Conservation (phyloP, 2,888 invertebrate genomes). For the Melipona bicolor region DNA sequence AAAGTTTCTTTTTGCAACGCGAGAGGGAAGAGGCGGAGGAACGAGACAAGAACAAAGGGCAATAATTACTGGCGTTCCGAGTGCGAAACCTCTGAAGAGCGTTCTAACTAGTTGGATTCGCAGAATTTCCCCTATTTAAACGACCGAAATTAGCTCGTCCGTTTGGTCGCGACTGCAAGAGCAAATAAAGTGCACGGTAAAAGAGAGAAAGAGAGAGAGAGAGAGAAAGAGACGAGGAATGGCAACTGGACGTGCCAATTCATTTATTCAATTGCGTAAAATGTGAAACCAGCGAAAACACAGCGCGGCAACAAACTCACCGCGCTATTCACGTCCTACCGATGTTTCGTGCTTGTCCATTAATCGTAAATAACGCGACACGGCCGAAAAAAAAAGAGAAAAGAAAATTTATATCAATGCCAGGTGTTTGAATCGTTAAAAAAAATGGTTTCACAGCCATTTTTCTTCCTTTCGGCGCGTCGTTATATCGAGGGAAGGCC, state of each 20-base stretch:
- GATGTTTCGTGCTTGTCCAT: slow-evolving; percentile 31
- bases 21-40: too few species aligned
- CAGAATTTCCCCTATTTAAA: slow-evolving; percentile 56
- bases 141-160: slow-evolving; percentile 66
- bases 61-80: slow-evolving; percentile 20
- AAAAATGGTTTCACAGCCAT: slow-evolving; percentile 11
- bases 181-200: slow-evolving; percentile 35
- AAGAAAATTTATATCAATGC: slow-evolving; percentile 29
- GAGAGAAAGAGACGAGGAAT: slow-evolving; percentile 30
- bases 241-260: slow-evolving; percentile 70
- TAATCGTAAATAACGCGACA: slow-evolving; percentile 45
- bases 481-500: not conserved
- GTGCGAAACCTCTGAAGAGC: slow-evolving; percentile 27
- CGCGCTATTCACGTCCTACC: slow-evolving; percentile 20
- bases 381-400: not conserved
- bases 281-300: slow-evolving; percentile 64
- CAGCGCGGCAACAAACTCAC: slow-evolving; percentile 62
- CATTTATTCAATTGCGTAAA: slow-evolving; percentile 78
- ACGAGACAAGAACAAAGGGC: slow-evolving; percentile 19
- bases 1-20: slow-evolving; percentile 4
- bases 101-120: slow-evolving; percentile 47
- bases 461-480: not conserved
- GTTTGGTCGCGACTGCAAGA: slow-evolving; percentile 35
- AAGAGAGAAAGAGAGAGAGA: slow-evolving; percentile 17
- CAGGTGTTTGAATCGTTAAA: slow-evolving; percentile 2